Evolutionary conservation across 2,113 vertebrate genomes (phyloP).

Genomic region (Gymnocephalus cernua): DNA sequence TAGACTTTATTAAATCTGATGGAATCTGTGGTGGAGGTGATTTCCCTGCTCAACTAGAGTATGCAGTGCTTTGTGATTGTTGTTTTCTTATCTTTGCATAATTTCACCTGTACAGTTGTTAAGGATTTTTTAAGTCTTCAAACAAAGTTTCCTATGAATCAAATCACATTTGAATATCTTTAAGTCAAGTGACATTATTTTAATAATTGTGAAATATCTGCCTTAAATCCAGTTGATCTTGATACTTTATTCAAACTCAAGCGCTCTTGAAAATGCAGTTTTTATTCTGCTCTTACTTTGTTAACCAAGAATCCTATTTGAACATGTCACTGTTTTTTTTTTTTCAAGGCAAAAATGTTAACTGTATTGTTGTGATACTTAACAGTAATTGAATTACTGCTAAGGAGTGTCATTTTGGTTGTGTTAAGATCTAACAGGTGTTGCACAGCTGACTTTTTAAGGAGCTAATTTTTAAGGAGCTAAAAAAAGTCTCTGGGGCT

Average conservation of each 20-base stretch:
- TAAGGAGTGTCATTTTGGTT: background rate
- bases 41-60: background rate
- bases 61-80: background rate
- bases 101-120: background rate
- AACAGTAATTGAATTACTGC: background rate
- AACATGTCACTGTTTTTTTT: background rate
- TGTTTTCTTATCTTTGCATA: background rate
- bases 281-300: background rate
- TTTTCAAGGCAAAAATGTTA: background rate
- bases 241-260: background rate
- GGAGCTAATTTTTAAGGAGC: slow-evolving; percentile 49
- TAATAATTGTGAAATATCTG: background rate
- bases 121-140: background rate
- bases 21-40: slow-evolving; percentile 8
- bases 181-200: slow-evolving; percentile 6
- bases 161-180: background rate
- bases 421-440: slow-evolving; percentile 58
- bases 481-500: slow-evolving; percentile 24
- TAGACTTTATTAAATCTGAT: slow-evolving; percentile 31
- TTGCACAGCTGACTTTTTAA: slow-evolving; percentile 55
- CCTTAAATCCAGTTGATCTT: background rate
- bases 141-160: slow-evolving; percentile 34
- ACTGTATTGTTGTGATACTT: background rate
- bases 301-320: background rate
- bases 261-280: background rate